Evolutionary conservation across 2,888 invertebrate genomes (phyloP).

Genomic region (Pachycephus smyrnensis): DNA sequence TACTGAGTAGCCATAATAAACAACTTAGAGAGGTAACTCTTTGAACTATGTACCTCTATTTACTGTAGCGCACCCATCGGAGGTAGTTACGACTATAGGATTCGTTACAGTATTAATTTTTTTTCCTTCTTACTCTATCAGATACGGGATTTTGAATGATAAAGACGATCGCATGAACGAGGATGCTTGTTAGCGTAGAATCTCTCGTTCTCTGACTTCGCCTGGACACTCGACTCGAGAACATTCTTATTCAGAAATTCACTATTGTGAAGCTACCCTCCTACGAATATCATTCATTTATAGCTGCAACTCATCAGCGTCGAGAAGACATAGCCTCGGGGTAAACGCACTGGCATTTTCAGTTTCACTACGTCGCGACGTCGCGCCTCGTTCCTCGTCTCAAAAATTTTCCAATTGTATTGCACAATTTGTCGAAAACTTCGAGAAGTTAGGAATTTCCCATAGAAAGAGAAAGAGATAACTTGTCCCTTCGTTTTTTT

Average conservation of each 20-base stretch:
- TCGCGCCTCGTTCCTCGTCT: background rate
- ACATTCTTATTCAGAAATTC: conserved; percentile 38
- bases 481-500: background rate
- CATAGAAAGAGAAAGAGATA: background rate
- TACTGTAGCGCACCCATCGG: too few relatives aligned
- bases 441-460: background rate
- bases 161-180: background rate
- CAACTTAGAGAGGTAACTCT: too few relatives aligned
- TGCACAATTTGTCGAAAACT: background rate
- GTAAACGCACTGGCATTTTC: background rate
- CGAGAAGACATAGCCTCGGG: conserved; percentile 2
- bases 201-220: conserved; percentile 18
- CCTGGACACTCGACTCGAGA: conserved; percentile 37
- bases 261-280: conserved; percentile 30
- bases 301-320: background rate
- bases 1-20: too few relatives aligned
- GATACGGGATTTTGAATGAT: background rate
- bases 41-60: too few relatives aligned
- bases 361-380: background rate
- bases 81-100: too few relatives aligned
- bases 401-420: background rate
- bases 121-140: background rate
- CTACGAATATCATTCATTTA: background rate
- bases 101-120: too few relatives aligned
- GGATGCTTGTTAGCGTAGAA: background rate